Evolutionary conservation across 2,797 vertebrate species (phyloP).

Genomic region (Hipposideros larvatus): DNA sequence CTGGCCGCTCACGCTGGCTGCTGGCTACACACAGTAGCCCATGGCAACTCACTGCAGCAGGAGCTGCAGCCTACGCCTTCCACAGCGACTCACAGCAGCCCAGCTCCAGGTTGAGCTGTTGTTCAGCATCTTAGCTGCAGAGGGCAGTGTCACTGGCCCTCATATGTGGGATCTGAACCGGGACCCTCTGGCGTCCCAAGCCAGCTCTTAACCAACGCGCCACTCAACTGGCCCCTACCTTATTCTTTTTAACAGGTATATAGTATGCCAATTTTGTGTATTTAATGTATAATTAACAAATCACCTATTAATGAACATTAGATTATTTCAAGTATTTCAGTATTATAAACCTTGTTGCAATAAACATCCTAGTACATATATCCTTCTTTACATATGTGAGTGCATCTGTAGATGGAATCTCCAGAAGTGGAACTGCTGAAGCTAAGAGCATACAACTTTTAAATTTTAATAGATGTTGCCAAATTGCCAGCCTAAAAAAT

Average conservation of each 20-base stretch:
- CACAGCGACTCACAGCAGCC: too few species aligned
- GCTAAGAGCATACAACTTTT: not conserved
- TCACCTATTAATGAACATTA: conserved; percentile 19
- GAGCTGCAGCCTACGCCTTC: too few species aligned
- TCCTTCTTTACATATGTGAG: not conserved
- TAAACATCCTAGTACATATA: conserved; percentile 9
- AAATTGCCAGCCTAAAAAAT: not conserved
- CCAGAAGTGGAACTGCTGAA: not conserved
- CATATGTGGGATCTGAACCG: too few species aligned
- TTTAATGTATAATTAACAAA: conserved; percentile 18
- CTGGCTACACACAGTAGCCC: too few species aligned
- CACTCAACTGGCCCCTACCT: not conserved
- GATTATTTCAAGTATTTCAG: conserved; percentile 22
- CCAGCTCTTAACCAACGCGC: too few species aligned
- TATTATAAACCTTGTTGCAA: conserved; percentile 9
- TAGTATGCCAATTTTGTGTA: not conserved
- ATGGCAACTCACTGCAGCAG: too few species aligned
- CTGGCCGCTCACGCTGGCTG: too few species aligned
- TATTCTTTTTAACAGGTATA: conserved; percentile 17
- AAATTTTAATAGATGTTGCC: conserved; percentile 6
- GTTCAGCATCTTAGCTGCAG: too few species aligned
- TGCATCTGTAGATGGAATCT: not conserved
- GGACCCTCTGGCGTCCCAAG: too few species aligned
- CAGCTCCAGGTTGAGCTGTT: too few species aligned
- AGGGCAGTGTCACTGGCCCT: too few species aligned